Evolutionary conservation across 1,140 invertebrate genomes (phyloP), one percentile per base, ranked within the genome.

Genomic region (Tachypleus tridentatus): DNA sequence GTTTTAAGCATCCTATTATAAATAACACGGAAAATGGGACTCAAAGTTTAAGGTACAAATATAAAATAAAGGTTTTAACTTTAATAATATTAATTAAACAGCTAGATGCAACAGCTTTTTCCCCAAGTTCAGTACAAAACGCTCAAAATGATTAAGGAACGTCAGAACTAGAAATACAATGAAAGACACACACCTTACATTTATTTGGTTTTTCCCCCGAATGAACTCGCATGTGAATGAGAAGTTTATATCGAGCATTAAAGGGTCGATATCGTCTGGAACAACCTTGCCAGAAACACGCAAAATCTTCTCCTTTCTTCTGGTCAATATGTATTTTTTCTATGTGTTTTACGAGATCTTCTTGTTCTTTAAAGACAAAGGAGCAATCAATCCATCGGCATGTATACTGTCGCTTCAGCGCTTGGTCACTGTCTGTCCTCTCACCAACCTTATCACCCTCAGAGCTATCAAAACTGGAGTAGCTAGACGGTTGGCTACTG

Each of bases 161-260:
- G 53, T n/a, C 29, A 49, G 3, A 56, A 64, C 10, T n/a, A n/a
- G 61, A 59, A 63, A 69, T 57, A 4, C 54, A 52, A 49, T 6
- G 54, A 47, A 4, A 51, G 49, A 11, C 57, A 73, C 87, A 90
- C 80, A 97, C 93, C 76, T 87, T 87, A 77, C 94, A 97, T 79
- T 93, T 90, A 76, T 97, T 96, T 1, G 94, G 94, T 73, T 96
- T 97, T 73, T 97, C 92, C 10, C 93, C 93, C 54, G 90, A 93
- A 74, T 97, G 94, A 0, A 97, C 92, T 6, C 93, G 76, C 93
- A 97, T 97, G 76, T 97, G 94, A 65, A 97, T 97, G 6, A 97
- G 82, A 5, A 98, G 79, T 74, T 97, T 98, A 80, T 98, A 98
- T 62, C 94, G 82, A 0, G 94, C 94, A 77, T 97, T 97, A 77